Evolutionary conservation across 1,140 invertebrate genomes (phyloP).

Genomic region (Mycetomoellerius zeteki): DNA sequence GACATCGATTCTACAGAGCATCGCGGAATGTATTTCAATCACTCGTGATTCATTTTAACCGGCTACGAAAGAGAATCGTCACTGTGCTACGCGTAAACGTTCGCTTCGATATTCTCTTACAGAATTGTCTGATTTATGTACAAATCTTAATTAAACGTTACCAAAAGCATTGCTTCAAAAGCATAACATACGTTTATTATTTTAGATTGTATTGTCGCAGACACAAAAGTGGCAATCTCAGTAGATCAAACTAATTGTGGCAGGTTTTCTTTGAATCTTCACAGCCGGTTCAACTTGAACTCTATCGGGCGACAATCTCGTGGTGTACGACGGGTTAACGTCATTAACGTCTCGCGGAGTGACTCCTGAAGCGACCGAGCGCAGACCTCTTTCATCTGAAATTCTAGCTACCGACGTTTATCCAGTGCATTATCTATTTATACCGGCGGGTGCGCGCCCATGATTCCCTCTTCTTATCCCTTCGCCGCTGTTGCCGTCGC

Average conservation of each 20-base stretch:
- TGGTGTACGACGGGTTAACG: slow-evolving; percentile 64
- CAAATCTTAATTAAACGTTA: not conserved
- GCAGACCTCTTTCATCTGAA: slow-evolving; percentile 69
- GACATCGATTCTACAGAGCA: slow-evolving; percentile 6
- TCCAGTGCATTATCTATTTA: slow-evolving; percentile 81
- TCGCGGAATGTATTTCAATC: not conserved
- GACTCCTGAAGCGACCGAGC: slow-evolving; percentile 51
- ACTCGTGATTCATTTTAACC: not conserved
- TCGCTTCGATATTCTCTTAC: not conserved
- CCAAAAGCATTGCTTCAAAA: not conserved
- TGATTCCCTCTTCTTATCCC: slow-evolving; percentile 25
- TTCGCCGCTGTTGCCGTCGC: slow-evolving; percentile 6
- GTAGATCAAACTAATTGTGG: not conserved
- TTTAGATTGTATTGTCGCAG: not conserved
- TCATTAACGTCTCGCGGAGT: slow-evolving; percentile 69
- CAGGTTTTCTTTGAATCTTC: slow-evolving; percentile 13
- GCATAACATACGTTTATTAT: not conserved
- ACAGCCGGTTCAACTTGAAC: not conserved
- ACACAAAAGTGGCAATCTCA: not conserved
- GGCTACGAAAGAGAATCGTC: not conserved
- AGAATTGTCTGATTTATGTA: not conserved
- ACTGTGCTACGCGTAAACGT: not conserved
- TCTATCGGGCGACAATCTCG: slow-evolving; percentile 51
- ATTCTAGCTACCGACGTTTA: slow-evolving; percentile 75
- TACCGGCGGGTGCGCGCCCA: slow-evolving; percentile 70